Evolutionary conservation across 2,797 vertebrate genomes (phyloP).

Genomic region (Podarcis siculus): DNA sequence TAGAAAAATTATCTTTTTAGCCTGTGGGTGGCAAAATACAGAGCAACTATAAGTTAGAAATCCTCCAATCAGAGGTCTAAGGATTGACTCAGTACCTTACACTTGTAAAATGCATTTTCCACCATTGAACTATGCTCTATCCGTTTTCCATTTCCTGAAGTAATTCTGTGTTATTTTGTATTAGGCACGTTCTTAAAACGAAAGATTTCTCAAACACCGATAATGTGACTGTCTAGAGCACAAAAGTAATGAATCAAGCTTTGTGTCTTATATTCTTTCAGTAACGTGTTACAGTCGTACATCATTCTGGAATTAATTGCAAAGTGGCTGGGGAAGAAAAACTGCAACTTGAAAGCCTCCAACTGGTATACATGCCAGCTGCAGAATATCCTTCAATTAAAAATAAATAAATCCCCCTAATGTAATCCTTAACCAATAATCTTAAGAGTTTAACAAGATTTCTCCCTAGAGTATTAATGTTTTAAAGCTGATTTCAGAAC

Average conservation of each 20-base stretch:
- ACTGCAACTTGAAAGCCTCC: neutral
- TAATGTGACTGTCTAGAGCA: neutral
- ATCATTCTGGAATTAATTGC: slow-evolving; percentile 19
- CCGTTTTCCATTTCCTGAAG: no score
- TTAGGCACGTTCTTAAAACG: neutral
- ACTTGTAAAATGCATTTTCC: neutral
- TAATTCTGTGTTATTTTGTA: neutral
- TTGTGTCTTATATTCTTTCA: neutral
- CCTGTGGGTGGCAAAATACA: neutral
- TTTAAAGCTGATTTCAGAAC: slow-evolving; percentile 33
- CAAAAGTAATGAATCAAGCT: neutral
- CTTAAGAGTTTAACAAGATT: slow-evolving; percentile 52
- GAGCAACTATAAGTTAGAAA: neutral
- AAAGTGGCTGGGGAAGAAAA: neutral
- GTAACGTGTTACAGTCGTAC: neutral
- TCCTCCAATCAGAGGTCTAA: neutral
- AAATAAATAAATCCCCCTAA: slow-evolving; percentile 52
- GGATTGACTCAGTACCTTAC: neutral
- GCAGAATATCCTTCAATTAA: slow-evolving; percentile 59
- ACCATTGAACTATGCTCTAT: neutral
- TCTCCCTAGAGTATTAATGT: neutral
- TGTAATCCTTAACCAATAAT: slow-evolving; percentile 63
- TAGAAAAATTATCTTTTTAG: neutral
- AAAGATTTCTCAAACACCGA: neutral
- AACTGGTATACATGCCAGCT: slow-evolving; percentile 10